phyloP scores from a whole-genome alignment of 1,140 invertebrate species.

The Idris sp. region DNA sequence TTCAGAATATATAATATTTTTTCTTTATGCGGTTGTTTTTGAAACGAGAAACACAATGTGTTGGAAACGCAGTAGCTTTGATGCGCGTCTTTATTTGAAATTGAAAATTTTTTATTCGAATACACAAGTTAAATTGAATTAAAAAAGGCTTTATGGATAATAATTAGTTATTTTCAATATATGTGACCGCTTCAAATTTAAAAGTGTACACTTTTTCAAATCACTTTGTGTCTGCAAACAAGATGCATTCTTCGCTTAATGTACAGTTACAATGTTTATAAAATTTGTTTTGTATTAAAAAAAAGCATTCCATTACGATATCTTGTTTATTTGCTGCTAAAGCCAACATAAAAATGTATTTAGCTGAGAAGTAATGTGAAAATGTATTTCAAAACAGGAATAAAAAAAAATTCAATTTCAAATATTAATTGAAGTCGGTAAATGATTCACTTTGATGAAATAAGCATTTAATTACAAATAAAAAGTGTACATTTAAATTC shows the following conservation, averaged over 20 bases:
- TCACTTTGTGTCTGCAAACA: too few species aligned
- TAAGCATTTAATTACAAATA: constrained; percentile 4
- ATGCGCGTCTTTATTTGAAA: constrained; percentile 22
- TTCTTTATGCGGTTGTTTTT: constrained; percentile 3
- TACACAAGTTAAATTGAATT: constrained; percentile 17
- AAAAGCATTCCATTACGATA: too few species aligned
- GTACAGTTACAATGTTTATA: too few species aligned
- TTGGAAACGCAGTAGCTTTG: neutral
- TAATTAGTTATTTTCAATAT: constrained; percentile 24
- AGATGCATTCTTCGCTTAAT: too few species aligned
- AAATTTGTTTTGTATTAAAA: too few species aligned
- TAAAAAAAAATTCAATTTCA: constrained; percentile 13
- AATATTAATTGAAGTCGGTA: constrained; percentile 14
- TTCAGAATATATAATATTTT: constrained; percentile 2
- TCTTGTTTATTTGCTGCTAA: too few species aligned
- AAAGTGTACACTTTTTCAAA: too few species aligned
- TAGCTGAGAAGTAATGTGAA: too few species aligned
- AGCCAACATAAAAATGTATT: too few species aligned
- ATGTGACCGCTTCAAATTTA: constrained; percentile 4
- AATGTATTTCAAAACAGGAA: constrained; percentile 1
- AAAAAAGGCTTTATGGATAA: constrained; percentile 13
- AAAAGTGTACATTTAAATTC: constrained; percentile 13
- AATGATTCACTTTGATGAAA: constrained; percentile 25
- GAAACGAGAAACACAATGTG: neutral
- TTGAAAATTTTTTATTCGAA: constrained; percentile 23